Evolutionary conservation across 2,113 vertebrate genomes (phyloP), one percentile per base, ranked within the genome.

Genomic region (Todiramphus saurophagus): DNA sequence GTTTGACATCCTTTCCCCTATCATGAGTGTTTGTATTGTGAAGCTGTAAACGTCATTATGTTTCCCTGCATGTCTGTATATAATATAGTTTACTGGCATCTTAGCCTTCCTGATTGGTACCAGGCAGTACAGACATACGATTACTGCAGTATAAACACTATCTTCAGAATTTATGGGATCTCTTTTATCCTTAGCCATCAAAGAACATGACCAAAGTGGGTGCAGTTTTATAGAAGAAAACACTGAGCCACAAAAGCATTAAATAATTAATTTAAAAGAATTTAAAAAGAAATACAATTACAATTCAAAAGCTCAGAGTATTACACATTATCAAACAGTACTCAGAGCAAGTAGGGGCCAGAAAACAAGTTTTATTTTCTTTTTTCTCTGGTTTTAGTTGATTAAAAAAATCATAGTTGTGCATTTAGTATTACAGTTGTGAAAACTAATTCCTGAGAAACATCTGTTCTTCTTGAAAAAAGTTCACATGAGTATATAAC

Each of bases 181-280:
- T 87, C 19, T 67, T 93, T 96, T 82, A 79, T 87, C 39, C 7
- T 51, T 37, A 67, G 48, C 24, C 43, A 64, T 89, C 50, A 93
- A 80, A 93, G 37, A 86, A 50, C 14, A 43, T 59, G 53, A 83
- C 48, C 39, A 53, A 69, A 83, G n/a, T 37, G 23, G 50, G 21
- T 70, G 35, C 2, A 2, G 31, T 77, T 95, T 88, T 74, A 35
- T 37, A 77, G 62, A 66, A 33, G 31, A 62, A 70, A 56, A 60
- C 44, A 21, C 43, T 63, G 44, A 92, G 59, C 75, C 39, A 89
- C 27, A 68, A 5, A 62, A 74, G 7, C 53, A 81, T 81, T 78
- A 74, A 89, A 56, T 74, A 80, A 59, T 70, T 37, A 37, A 37
- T 37, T 37, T 37, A 37, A 37, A 9, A 37, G 37, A 23, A 16